phyloP scores from a whole-genome alignment of 2,888 invertebrate genomes.

The Meandrusa payeni region DNA sequence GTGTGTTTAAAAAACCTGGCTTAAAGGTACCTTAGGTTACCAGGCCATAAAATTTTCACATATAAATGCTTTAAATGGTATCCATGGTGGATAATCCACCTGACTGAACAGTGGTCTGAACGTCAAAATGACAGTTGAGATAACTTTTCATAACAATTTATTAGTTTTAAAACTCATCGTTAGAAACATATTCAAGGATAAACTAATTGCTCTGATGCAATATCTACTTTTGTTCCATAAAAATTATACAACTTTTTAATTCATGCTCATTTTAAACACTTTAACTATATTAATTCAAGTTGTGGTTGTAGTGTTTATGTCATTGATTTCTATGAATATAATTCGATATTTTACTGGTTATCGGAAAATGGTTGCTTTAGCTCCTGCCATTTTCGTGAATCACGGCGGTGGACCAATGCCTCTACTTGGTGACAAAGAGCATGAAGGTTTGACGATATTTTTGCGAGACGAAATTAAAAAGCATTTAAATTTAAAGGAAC shows the following conservation, averaged over 20 bases:
- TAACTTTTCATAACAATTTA: slow-evolving; percentile 1
- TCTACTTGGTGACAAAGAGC: slow-evolving; percentile 63
- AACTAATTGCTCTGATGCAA: slow-evolving; percentile 7
- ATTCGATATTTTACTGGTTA: slow-evolving; percentile 56
- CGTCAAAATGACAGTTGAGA: no score
- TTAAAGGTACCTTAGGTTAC: no score
- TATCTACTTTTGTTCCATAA: slow-evolving; percentile 3
- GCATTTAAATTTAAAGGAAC: slow-evolving; percentile 56
- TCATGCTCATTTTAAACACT: slow-evolving; percentile 71
- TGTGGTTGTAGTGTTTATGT: slow-evolving; percentile 64
- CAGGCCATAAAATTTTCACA: no score
- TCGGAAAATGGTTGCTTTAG: slow-evolving; percentile 59
- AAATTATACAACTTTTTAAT: slow-evolving; percentile 23
- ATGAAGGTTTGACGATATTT: slow-evolving; percentile 57
- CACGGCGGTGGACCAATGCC: slow-evolving; percentile 73
- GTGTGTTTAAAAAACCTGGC: no score
- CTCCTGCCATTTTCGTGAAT: slow-evolving; percentile 70
- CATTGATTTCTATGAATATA: slow-evolving; percentile 69
- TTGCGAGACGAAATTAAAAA: slow-evolving; percentile 62
- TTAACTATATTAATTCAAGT: slow-evolving; percentile 62
- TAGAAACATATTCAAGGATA: slow-evolving; percentile 6
- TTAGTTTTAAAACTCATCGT: not conserved
- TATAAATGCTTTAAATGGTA: no score
- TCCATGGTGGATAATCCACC: no score
- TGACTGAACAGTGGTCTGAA: no score